A percentile compares a stretch with the other conserved stretches of the same genome.
Conservation (phyloP, 2,888 invertebrate species). For the Toxonevra muliebris region DNA sequence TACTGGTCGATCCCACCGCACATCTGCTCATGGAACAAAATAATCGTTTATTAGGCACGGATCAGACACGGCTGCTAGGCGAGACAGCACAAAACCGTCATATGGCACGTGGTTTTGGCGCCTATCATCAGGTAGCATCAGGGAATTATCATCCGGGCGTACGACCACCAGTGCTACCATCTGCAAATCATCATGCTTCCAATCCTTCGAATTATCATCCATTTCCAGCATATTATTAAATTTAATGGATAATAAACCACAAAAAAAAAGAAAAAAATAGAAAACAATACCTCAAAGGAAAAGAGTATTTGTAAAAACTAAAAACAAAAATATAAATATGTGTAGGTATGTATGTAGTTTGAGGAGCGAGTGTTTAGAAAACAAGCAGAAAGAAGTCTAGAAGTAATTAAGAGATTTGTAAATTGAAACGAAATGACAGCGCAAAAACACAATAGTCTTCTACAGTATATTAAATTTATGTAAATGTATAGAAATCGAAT, state of each 20-base stretch:
- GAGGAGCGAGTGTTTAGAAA: too few relatives aligned
- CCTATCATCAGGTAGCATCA: conserved; percentile 64
- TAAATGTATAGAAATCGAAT: too few relatives aligned
- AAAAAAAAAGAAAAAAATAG: too few relatives aligned
- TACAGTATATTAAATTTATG: too few relatives aligned
- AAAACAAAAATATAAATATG: too few relatives aligned
- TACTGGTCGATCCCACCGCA: conserved; percentile 65
- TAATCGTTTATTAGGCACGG: conserved; percentile 62
- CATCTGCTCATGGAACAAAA: conserved; percentile 65
- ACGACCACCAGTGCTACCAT: conserved; percentile 60
- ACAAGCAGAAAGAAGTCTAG: background rate
- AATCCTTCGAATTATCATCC: conserved; percentile 66
- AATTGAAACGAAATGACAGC: background rate
- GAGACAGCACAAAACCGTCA: conserved; percentile 65
- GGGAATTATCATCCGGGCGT: conserved; percentile 65
- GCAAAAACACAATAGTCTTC: background rate
- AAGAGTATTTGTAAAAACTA: background rate
- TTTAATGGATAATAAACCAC: background rate
- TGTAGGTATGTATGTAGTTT: too few relatives aligned
- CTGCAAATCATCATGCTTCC: conserved; percentile 64
- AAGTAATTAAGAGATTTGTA: conserved; percentile 1
- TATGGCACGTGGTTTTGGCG: conserved; percentile 65
- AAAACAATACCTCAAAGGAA: background rate
- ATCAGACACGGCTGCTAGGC: conserved; percentile 62
- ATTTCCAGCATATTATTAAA: conserved; percentile 64